Evolutionary conservation across 2,113 vertebrate species (phyloP).

Genomic region (Lonchura striata): DNA sequence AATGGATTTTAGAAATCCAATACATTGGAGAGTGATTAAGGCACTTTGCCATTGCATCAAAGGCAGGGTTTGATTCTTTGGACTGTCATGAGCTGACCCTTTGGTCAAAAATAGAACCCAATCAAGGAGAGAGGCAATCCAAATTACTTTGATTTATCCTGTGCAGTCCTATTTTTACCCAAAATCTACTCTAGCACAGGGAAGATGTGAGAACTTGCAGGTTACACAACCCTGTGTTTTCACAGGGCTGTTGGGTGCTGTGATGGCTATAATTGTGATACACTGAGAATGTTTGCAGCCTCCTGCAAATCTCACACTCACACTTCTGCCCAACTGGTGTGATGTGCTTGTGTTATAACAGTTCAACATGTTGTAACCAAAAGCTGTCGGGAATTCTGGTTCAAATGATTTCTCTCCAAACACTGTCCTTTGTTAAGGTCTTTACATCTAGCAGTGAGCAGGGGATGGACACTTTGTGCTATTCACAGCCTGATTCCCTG

Average conservation of each 20-base stretch:
- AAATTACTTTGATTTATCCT: neutral
- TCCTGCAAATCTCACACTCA: conserved; percentile 41
- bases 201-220: conserved; percentile 29
- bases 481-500: neutral
- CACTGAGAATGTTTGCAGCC: conserved; percentile 32
- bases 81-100: neutral
- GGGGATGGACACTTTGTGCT: neutral
- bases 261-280: conserved; percentile 32
- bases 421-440: neutral
- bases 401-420: neutral
- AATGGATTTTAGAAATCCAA: neutral
- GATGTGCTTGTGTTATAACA: conserved; percentile 30
- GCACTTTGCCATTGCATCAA: neutral
- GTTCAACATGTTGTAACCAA: neutral
- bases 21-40: neutral
- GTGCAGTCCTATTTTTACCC: conserved; percentile 29
- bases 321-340: conserved; percentile 47
- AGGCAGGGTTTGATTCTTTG: neutral
- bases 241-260: neutral
- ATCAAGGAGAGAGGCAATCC: neutral
- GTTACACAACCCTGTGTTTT: neutral
- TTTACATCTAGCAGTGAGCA: neutral
- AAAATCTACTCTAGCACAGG: neutral
- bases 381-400: conserved; percentile 12
- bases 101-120: neutral